Base-by-base conservation (phyloP, 2,113 vertebrate genomes). In the Euleptes europaea region DNA sequence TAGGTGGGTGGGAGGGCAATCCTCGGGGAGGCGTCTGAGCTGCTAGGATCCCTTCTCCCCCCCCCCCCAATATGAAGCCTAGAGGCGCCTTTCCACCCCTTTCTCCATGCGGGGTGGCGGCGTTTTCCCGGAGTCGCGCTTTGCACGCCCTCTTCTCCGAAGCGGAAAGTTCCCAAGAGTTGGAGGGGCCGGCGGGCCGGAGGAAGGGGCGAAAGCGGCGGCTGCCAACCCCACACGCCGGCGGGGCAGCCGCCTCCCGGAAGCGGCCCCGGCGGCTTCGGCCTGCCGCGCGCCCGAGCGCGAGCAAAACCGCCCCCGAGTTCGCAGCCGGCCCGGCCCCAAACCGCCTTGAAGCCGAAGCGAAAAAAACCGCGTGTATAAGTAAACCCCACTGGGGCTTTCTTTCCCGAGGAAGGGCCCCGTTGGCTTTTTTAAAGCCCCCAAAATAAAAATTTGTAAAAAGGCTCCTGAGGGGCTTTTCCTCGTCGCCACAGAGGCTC, bases 141-240 rank as follows among this genome's bases (percentile, higher is more conserved):
- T n/a, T n/a, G n/a, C n/a, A n/a, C n/a, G n/a, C n/a, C n/a, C n/a
- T n/a, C n/a, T n/a, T n/a, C 54, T 17, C 28, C 51, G 38, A 57
- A 26, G 44, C 42, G 35, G 2, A 82, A 82, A 86, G 90, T 88
- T 90, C 54, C 12, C 42, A 4, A 26, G 19, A 65, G 75, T 9
- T 19, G 63, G 33, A 13, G 51, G 54, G 33, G 51, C 15, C 26
- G 49, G 1, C 8, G 21, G 1, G 47, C 13, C 1, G 8, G 28
- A 60, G 42, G n/a, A 69, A 14, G 66, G 66, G 17, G 75, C n/a
- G 54, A 4, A 23, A 13, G 51, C 35, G 10, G 5, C 0, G n/a
- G 54, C 54, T 31, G 54, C 28, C 11, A 14, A 13, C 35, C 8
- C 63, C 44, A 77, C 83, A 38, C 79, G 44, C 40, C 78, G 57